These are phyloP conservation scores for Chironomus tentans DNA, from an alignment of 2,888 invertebrate species.

Conservation along the genomic window DNA sequence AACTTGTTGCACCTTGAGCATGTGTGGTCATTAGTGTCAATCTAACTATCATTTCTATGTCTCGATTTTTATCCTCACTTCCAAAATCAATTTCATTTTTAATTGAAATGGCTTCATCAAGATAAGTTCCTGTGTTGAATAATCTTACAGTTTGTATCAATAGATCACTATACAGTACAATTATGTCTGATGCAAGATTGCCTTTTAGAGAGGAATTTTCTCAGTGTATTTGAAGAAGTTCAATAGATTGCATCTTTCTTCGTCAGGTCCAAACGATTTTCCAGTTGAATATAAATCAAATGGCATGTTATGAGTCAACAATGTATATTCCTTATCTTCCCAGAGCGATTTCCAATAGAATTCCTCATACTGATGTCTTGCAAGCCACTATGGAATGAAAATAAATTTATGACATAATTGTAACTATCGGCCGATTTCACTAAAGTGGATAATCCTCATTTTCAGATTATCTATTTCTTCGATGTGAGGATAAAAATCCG, in stretches of 20 bases:
- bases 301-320: slow-evolving; percentile 88
- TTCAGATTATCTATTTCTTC: too few relatives aligned
- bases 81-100: slow-evolving; percentile 79
- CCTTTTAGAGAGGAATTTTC: slow-evolving; percentile 75
- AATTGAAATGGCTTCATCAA: slow-evolving; percentile 67
- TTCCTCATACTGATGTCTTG: slow-evolving; percentile 74
- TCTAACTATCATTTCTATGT: slow-evolving; percentile 79
- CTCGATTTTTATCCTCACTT: slow-evolving; percentile 74
- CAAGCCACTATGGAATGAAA: slow-evolving; percentile 56
- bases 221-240: slow-evolving; percentile 70
- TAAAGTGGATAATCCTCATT: too few relatives aligned
- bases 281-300: slow-evolving; percentile 95
- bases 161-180: slow-evolving; percentile 70
- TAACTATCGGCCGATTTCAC: too few relatives aligned
- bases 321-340: slow-evolving; percentile 44
- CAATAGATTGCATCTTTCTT: too few relatives aligned
- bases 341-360: slow-evolving; percentile 88
- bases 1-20: slow-evolving; percentile 84
- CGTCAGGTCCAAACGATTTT: slow-evolving; percentile 89
- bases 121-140: slow-evolving; percentile 59
- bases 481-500: too few relatives aligned
- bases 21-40: slow-evolving; percentile 76
- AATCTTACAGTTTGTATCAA: slow-evolving; percentile 70
- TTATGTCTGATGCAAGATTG: slow-evolving; percentile 76
- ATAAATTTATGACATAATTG: too few relatives aligned